Percentiles rank a stretch among this genome's conserved stretches.
Evolutionary conservation across 2,797 vertebrate genomes (phyloP).

Genomic region (Pseudomugil gertrudae): DNA sequence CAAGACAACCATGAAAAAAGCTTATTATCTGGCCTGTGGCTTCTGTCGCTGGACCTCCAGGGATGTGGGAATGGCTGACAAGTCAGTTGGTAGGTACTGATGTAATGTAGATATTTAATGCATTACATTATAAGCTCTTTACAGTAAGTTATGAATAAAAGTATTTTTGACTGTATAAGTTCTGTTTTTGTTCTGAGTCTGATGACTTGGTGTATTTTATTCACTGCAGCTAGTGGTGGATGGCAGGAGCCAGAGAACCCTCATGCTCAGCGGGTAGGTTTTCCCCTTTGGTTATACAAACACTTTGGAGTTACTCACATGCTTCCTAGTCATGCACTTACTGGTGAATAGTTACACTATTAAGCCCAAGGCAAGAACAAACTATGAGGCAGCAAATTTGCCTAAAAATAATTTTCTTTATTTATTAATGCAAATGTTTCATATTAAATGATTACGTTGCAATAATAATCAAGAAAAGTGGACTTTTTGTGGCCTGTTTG

Average conservation of each 20-base stretch:
- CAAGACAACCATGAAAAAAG: slow-evolving; percentile 98
- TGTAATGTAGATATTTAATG: not conserved
- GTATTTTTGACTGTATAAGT: not conserved
- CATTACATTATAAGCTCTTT: not conserved
- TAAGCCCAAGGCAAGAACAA: slow-evolving; percentile 18
- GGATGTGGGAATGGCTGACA: slow-evolving; percentile 98
- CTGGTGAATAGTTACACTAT: slow-evolving; percentile 14
- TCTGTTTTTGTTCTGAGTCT: not conserved
- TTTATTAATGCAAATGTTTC: not conserved
- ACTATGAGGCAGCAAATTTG: not conserved
- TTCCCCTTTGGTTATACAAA: slow-evolving; percentile 18
- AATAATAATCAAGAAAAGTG: no score
- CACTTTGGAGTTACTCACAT: slow-evolving; percentile 62
- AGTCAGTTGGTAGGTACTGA: slow-evolving; percentile 91
- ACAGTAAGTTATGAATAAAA: not conserved
- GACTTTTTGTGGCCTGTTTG: no score
- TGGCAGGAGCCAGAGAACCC: slow-evolving; percentile 99
- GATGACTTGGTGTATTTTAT: slow-evolving; percentile 27
- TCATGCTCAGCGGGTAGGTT: slow-evolving; percentile 91
- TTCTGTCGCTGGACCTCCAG: slow-evolving; percentile 99
- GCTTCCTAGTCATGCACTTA: slow-evolving; percentile 45
- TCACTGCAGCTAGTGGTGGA: slow-evolving; percentile 91
- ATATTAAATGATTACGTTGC: not conserved
- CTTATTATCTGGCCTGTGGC: slow-evolving; percentile 96
- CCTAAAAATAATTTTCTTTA: not conserved